Evolutionary conservation across 2,888 invertebrate genomes (phyloP).

Genomic region (Amblyjoppa proteus): DNA sequence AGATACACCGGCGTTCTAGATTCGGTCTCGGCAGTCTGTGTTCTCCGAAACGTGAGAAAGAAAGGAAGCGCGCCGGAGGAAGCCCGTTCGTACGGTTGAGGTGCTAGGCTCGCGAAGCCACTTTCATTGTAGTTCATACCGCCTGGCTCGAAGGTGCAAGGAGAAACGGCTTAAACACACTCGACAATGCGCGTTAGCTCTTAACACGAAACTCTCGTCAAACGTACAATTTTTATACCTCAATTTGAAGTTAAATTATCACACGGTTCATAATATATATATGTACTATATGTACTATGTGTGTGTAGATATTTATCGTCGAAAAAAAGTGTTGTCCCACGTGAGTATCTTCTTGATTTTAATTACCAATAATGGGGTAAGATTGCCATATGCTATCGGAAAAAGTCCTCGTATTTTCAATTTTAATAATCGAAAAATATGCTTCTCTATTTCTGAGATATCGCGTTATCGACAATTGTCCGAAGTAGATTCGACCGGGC

Average conservation of each 20-base stretch:
- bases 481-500: neutral
- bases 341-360: constrained; percentile 55
- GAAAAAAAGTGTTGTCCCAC: constrained; percentile 55
- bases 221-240: constrained; percentile 4
- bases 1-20: constrained; percentile 77
- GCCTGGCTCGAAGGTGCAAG: constrained; percentile 75
- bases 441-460: no score
- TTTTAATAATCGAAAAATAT: neutral
- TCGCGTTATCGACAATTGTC: neutral
- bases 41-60: constrained; percentile 70
- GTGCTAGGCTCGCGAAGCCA: constrained; percentile 73
- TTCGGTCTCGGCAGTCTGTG: constrained; percentile 67
- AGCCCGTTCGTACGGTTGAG: constrained; percentile 58
- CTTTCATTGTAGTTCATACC: constrained; percentile 83
- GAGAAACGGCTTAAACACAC: constrained; percentile 43
- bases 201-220: neutral
- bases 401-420: neutral
- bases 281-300: neutral
- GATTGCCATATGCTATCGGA: neutral
- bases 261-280: neutral
- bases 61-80: constrained; percentile 70
- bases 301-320: constrained; percentile 19
- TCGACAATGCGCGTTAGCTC: constrained; percentile 2
- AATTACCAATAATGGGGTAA: neutral
- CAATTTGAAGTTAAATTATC: constrained; percentile 38